Percentiles rank a stretch among this genome's conserved stretches.
These are phyloP conservation scores for Coreius guichenoti DNA, from an alignment of 2,797 vertebrate genomes.

Conservation along the genomic window DNA sequence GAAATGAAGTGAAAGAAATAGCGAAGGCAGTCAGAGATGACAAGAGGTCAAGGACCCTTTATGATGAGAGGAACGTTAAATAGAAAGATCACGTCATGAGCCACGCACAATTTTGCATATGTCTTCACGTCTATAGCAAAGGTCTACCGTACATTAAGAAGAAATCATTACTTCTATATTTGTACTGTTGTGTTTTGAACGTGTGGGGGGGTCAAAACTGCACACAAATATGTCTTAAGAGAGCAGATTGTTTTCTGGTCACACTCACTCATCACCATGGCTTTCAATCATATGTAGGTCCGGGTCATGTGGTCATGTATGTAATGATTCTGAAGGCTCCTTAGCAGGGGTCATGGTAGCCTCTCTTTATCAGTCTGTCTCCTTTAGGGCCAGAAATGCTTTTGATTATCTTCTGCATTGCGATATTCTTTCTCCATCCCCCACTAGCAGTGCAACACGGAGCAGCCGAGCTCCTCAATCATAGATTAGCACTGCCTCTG, in stretches of 20 bases:
- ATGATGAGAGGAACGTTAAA: conserved; percentile 34
- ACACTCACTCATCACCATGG: conserved; percentile 43
- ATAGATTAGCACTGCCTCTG: conserved; percentile 65
- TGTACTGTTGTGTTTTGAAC: neutral
- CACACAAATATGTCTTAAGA: conserved; percentile 4
- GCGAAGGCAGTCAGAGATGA: neutral
- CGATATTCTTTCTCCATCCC: conserved; percentile 59
- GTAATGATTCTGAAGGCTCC: conserved; percentile 33
- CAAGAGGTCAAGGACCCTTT: conserved; percentile 25
- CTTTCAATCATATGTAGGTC: conserved; percentile 48
- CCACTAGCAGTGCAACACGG: conserved; percentile 66
- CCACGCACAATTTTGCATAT: conserved; percentile 64
- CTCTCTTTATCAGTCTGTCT: conserved; percentile 52
- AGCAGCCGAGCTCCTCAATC: conserved; percentile 54
- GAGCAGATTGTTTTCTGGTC: conserved; percentile 24
- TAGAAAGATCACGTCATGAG: neutral
- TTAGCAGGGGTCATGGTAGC: conserved; percentile 45
- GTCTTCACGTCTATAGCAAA: conserved; percentile 46
- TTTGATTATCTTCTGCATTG: conserved; percentile 81
- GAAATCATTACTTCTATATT: neutral
- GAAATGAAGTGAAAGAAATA: neutral
- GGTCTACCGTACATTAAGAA: conserved; percentile 9
- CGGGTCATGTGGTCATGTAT: conserved; percentile 25
- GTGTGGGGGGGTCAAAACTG: neutral
- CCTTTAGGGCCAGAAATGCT: conserved; percentile 56